Percentiles rank a stretch among this genome's conserved stretches.
These are phyloP conservation scores for Pseudomyrmex cubaensis DNA, from an alignment of 1,140 invertebrate genomes.

Conservation along the genomic window DNA sequence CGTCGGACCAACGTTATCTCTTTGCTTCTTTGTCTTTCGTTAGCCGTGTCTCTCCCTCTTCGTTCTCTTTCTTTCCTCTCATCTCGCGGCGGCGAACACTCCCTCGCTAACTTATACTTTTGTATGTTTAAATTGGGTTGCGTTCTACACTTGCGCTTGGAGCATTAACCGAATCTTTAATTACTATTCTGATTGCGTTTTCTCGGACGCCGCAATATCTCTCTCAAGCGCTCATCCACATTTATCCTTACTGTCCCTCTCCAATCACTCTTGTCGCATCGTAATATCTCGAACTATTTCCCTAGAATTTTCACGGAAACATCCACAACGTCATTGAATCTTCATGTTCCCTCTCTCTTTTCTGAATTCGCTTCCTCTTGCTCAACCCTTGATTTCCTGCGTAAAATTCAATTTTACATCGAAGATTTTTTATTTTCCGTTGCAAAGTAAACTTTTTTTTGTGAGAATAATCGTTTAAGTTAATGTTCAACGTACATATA, in stretches of 20 bases:
- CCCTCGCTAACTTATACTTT: slow-evolving; percentile 73
- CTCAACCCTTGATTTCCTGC: not conserved
- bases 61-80: slow-evolving; percentile 46
- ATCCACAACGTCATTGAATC: slow-evolving; percentile 29
- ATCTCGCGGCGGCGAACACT: slow-evolving; percentile 44
- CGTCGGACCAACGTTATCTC: slow-evolving; percentile 51
- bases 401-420: too few species aligned
- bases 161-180: slow-evolving; percentile 81
- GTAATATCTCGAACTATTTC: slow-evolving; percentile 64
- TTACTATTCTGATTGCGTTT: slow-evolving; percentile 82
- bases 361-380: not conserved
- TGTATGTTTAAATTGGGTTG: slow-evolving; percentile 80
- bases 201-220: slow-evolving; percentile 64
- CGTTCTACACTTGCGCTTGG: slow-evolving; percentile 75
- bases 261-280: slow-evolving; percentile 1
- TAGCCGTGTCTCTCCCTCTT: slow-evolving; percentile 28
- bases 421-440: too few species aligned
- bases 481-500: too few species aligned
- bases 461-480: not conserved
- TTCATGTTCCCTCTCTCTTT: not conserved
- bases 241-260: slow-evolving; percentile 15
- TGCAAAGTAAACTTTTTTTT: too few species aligned
- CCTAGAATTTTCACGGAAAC: slow-evolving; percentile 63
- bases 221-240: slow-evolving; percentile 40
- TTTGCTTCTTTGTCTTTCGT: slow-evolving; percentile 60